Percentiles rank a stretch among this genome's conserved stretches.
Evolutionary conservation across 1,140 invertebrate species (phyloP).

Genomic region (Diachasma alloeum): DNA sequence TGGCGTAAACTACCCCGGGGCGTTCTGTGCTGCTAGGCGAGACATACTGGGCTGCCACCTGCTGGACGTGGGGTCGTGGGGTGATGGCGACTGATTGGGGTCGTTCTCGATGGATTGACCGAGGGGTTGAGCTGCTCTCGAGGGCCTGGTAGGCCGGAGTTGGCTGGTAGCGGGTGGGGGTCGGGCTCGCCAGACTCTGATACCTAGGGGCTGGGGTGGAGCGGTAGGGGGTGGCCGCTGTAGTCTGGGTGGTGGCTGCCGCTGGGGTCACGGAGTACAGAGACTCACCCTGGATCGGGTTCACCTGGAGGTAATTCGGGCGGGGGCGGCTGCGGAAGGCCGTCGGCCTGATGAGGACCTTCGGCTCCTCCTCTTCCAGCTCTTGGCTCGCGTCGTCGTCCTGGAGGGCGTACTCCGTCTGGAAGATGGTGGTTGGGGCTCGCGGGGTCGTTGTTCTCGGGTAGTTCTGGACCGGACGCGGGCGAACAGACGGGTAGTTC

Average conservation of each 20-base stretch:
- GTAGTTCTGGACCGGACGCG: conserved; percentile 57
- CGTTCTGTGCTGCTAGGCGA: conserved; percentile 68
- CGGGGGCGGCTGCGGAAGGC: conserved; percentile 47
- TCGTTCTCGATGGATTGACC: conserved; percentile 61
- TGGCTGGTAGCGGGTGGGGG: conserved; percentile 41
- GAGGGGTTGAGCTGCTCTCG: conserved; percentile 54
- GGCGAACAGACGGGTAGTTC: conserved; percentile 71
- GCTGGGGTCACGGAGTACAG: conserved; percentile 52
- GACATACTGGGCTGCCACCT: conserved; percentile 70
- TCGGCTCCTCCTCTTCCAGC: conserved; percentile 67
- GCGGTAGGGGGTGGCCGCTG: conserved; percentile 55
- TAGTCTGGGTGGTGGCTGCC: conserved; percentile 42
- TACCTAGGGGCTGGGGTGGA: conserved; percentile 53
- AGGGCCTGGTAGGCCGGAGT: conserved; percentile 57
- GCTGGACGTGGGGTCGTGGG: conserved; percentile 71
- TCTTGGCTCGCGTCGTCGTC: conserved; percentile 68
- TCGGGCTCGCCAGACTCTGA: conserved; percentile 52
- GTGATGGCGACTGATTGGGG: conserved; percentile 68
- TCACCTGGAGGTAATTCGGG: conserved; percentile 45
- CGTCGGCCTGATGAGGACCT: conserved; percentile 45
- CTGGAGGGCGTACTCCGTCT: conserved; percentile 71
- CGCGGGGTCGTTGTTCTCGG: conserved; percentile 65
- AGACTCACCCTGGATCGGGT: conserved; percentile 39
- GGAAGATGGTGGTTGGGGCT: conserved; percentile 72
- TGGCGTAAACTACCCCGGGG: conserved; percentile 48